phyloP scores from a whole-genome alignment of 2,888 invertebrate species.

The Parnassius smintheus region DNA sequence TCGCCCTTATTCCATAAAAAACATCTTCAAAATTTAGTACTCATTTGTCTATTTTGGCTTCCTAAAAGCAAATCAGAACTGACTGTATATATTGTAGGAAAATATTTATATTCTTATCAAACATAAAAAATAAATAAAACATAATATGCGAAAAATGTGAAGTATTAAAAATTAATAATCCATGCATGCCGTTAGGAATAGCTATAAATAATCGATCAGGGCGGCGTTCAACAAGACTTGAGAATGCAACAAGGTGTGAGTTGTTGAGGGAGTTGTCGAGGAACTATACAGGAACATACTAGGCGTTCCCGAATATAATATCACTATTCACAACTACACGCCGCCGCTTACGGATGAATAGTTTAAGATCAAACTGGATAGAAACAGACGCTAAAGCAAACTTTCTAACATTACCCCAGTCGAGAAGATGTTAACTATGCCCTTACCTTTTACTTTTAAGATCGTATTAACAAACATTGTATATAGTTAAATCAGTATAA shows the following conservation, averaged over 20 bases:
- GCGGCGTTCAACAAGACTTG: conserved; percentile 12
- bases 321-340: conserved; percentile 20
- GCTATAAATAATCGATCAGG: conserved; percentile 21
- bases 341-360: conserved; percentile 28
- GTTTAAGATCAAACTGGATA: conserved; percentile 33
- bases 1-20: too few species aligned
- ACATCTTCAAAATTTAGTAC: too few species aligned
- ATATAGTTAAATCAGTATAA: conserved; percentile 2
- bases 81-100: too few species aligned
- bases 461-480: conserved; percentile 16
- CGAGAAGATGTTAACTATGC: conserved; percentile 30
- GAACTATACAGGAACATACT: conserved; percentile 26
- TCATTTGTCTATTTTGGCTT: too few species aligned
- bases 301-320: conserved; percentile 36
- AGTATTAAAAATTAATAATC: not conserved
- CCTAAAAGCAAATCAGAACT: too few species aligned
- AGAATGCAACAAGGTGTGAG: conserved; percentile 25
- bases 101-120: too few species aligned
- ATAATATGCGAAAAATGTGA: not conserved
- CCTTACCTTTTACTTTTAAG: conserved; percentile 19
- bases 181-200: not conserved
- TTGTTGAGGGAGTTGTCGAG: conserved; percentile 4
- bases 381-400: conserved; percentile 35
- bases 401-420: conserved; percentile 35
- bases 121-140: not conserved